A percentile compares a stretch with the other conserved stretches of the same genome.
phyloP scores from a whole-genome alignment of 2,797 vertebrate species.

The Stomatorhinus walkeri region DNA sequence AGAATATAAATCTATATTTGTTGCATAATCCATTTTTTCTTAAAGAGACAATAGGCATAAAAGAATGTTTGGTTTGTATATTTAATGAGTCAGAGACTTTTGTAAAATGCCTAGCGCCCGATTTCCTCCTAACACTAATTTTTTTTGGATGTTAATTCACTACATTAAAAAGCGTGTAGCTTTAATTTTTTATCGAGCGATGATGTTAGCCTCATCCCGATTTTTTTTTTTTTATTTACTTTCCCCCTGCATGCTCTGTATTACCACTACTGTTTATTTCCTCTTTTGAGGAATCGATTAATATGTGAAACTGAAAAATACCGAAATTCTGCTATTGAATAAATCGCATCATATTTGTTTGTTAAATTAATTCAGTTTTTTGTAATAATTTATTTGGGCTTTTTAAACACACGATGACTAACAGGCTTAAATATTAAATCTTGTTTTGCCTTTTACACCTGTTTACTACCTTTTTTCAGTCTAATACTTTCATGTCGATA shows the following conservation, averaged over 20 bases:
- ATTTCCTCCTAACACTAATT: background rate
- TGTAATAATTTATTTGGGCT: constrained; percentile 28
- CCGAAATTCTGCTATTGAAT: constrained; percentile 2
- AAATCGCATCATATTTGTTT: constrained; percentile 21
- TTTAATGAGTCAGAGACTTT: constrained; percentile 11
- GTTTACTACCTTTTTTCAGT: background rate
- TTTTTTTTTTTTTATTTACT: background rate
- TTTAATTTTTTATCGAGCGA: constrained; percentile 19
- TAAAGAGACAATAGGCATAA: constrained; percentile 16
- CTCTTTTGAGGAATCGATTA: constrained; percentile 18
- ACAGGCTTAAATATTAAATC: constrained; percentile 20
- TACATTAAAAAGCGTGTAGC: constrained; percentile 7
- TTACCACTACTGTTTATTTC: constrained; percentile 15
- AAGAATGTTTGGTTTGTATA: constrained; percentile 18
- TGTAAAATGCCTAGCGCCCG: constrained; percentile 16
- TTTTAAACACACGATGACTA: constrained; percentile 20
- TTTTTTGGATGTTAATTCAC: constrained; percentile 13
- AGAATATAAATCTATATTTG: constrained; percentile 38
- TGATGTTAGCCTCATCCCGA: background rate
- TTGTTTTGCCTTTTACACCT: constrained; percentile 12
- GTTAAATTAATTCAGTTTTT: constrained; percentile 8
- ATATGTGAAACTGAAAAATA: constrained; percentile 17
- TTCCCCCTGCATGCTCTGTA: constrained; percentile 9
- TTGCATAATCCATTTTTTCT: constrained; percentile 43
- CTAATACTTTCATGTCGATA: background rate